A percentile compares a stretch with the other conserved stretches of the same genome.
phyloP scores from a whole-genome alignment of 2,797 vertebrate genomes.

The Chaenodraco wilsoni region DNA sequence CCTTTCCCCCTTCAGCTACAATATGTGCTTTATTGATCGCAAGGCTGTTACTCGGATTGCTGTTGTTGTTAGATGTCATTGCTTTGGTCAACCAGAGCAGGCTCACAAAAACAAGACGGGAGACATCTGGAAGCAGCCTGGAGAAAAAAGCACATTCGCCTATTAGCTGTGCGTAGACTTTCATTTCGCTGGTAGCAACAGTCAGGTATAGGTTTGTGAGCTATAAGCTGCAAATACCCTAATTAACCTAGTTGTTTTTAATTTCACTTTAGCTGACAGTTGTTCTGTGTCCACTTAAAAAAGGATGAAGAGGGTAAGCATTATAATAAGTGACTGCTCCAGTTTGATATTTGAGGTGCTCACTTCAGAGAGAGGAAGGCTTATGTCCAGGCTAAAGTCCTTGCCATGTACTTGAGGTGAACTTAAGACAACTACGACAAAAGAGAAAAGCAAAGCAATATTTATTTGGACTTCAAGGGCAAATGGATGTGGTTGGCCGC shows the following conservation, averaged over 20 bases:
- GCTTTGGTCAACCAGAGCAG: constrained; percentile 31
- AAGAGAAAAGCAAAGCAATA: constrained; percentile 62
- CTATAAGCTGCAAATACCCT: neutral
- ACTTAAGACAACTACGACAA: constrained; percentile 46
- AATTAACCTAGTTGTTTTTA: neutral
- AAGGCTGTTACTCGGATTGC: constrained; percentile 58
- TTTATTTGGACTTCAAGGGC: constrained; percentile 54
- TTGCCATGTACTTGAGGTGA: constrained; percentile 49
- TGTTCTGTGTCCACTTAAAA: constrained; percentile 9
- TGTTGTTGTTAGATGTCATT: constrained; percentile 46
- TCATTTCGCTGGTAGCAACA: neutral
- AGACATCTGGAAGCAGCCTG: neutral
- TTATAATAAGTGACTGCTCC: constrained; percentile 31
- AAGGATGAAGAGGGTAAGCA: neutral
- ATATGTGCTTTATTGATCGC: constrained; percentile 69
- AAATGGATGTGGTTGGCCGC: constrained; percentile 37
- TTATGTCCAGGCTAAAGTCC: constrained; percentile 41
- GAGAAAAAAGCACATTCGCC: neutral
- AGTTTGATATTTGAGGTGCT: constrained; percentile 46
- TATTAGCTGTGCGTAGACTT: neutral
- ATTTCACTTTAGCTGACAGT: neutral
- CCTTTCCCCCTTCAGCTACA: constrained; percentile 45
- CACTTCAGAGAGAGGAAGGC: constrained; percentile 10
- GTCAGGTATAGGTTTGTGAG: neutral
- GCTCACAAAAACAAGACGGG: constrained; percentile 31